Evolutionary conservation across 2,888 invertebrate species (phyloP), one percentile per base, ranked within the genome.

Genomic region (Cephus nigrinus): DNA sequence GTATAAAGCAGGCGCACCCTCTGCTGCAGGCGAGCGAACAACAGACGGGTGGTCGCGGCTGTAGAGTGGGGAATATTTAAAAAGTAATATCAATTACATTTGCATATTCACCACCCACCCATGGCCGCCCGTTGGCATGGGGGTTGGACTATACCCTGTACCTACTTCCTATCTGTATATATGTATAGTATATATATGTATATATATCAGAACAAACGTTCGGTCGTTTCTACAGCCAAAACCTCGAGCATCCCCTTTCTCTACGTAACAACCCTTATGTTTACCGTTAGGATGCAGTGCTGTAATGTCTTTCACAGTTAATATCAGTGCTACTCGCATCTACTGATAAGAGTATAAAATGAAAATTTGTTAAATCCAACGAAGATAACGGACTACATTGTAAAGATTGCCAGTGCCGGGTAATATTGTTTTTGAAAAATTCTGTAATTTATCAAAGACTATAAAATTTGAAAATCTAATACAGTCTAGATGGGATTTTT

Each of bases 21-120:
- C 86, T 75, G 75, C 73, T 80, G 73, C 82, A 82, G 83, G 83
- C 84, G 84, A 87, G 86, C 87, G 85, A 86, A 87, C 87, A 86
- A 88, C 87, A 88, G 88, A 89, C 89, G 87, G 88, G 86, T 86
- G 86, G 83, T 84, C 86, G 84, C 85, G 80, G 79, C 74, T 74
- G 83, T 82, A 85, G 88, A 87, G 83, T 87, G 88, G 89, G 88
- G 91, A 91, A 91, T 91, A 91, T 91, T 91, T 91, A 91, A 91
- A 91, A 91, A 90, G 90, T 91, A 90, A 91, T 90, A 90, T 90
- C 90, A 90, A 90, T 90, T 90, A 90, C 90, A 90, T 91, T 91
- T 91, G 90, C 90, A 91, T 90, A 89, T 90, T 86, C 88, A 87
- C 89, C 83, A 84, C 82, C 83, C 86, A 84, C 86, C 87, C 86